Conservation (phyloP, 2,888 invertebrate species). For the Phytoseiulus persimilis region DNA sequence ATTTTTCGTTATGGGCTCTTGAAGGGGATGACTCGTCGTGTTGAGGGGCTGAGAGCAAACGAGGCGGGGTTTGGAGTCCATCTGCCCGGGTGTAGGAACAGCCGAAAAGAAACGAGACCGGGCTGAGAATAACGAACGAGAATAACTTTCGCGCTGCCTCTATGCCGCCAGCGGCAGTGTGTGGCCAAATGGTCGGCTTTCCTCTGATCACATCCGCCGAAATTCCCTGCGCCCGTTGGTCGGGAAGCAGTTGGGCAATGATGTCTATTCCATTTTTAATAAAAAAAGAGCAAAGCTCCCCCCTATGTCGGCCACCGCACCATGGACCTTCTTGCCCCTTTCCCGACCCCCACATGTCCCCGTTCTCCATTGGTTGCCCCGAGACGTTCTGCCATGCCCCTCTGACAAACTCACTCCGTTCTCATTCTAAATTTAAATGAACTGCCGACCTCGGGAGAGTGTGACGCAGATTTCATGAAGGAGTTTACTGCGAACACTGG, state of each 20-base stretch:
- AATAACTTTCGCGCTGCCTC: not conserved
- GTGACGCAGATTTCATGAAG: not conserved
- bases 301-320: not conserved
- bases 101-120: not conserved
- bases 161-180: not conserved
- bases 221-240: not conserved
- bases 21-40: not conserved
- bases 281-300: slow-evolving; percentile 30
- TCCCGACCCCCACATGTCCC: not conserved
- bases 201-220: slow-evolving; percentile 5
- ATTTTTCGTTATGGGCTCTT: not conserved
- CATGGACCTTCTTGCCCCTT: not conserved
- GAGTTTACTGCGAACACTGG: not conserved
- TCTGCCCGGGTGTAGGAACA: not conserved
- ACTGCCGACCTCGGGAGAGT: not conserved
- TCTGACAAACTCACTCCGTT: not conserved
- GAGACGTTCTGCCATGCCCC: not conserved
- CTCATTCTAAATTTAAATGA: slow-evolving; percentile 39
- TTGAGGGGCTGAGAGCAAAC: not conserved
- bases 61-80: not conserved
- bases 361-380: not conserved
- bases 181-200: slow-evolving; percentile 5
- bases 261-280: slow-evolving; percentile 38
- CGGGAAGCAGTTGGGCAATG: not conserved
- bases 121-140: not conserved